Conservation (phyloP, 2,797 vertebrate genomes). For the Scarus forsteni region DNA sequence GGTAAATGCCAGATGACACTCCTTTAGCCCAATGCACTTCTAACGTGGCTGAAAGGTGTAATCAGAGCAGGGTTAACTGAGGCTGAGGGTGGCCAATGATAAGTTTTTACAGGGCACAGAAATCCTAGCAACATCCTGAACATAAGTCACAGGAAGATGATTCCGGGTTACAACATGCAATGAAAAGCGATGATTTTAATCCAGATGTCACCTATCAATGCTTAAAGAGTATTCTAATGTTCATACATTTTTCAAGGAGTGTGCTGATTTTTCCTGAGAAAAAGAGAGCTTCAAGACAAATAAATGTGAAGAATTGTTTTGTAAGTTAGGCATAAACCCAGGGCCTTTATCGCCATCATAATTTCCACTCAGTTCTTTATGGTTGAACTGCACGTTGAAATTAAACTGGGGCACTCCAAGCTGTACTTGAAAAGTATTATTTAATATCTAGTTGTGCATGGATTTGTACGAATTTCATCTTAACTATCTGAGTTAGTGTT, state of each 20-base stretch:
- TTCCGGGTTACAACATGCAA: no score
- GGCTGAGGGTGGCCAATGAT: no score
- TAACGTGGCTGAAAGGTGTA: no score
- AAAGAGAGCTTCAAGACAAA: neutral
- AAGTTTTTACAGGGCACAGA: no score
- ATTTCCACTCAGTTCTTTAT: neutral
- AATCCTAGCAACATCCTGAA: no score
- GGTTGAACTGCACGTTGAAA: conserved; percentile 6
- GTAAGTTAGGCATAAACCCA: neutral
- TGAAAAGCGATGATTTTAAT: no score
- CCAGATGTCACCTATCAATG: no score
- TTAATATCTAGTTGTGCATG: neutral
- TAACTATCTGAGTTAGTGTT: conserved; percentile 10
- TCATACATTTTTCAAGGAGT: neutral
- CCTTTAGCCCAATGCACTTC: no score
- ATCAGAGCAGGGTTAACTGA: no score
- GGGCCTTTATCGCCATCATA: neutral
- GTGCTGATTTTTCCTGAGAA: neutral
- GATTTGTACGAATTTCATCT: conserved; percentile 26
- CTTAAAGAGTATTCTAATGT: neutral
- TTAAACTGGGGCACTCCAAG: neutral
- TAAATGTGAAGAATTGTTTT: neutral
- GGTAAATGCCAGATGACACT: no score
- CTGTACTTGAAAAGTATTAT: neutral
- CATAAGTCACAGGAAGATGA: no score